Conservation (phyloP, 2,797 vertebrate species). For the Tinamus major region DNA sequence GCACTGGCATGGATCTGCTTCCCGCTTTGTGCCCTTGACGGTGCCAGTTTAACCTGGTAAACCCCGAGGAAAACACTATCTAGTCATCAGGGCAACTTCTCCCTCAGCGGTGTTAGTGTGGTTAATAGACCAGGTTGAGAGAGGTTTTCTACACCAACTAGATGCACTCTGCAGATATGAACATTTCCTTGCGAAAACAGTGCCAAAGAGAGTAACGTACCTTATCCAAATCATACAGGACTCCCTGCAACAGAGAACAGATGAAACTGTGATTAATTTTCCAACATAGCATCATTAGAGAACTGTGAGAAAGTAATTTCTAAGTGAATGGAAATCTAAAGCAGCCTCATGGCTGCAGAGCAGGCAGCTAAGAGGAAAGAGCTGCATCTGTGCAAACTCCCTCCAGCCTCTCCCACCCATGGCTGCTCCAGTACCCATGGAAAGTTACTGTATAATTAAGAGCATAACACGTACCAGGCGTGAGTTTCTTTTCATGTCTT, state of each 20-base stretch:
- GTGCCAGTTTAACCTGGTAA: background rate
- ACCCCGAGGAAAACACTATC: background rate
- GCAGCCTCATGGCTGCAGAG: background rate
- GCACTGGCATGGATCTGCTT: background rate
- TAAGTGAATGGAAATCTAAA: background rate
- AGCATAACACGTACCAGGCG: conserved; percentile 87
- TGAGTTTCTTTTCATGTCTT: conserved; percentile 98
- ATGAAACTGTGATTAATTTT: conserved; percentile 28
- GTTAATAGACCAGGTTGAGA: background rate
- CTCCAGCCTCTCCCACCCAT: background rate
- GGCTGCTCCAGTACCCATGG: background rate
- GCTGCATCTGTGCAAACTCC: background rate
- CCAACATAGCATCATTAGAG: background rate
- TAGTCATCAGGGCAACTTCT: background rate
- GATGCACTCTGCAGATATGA: rapidly evolving
- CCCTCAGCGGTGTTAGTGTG: background rate
- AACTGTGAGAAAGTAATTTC: background rate
- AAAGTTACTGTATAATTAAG: background rate
- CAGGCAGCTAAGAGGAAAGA: background rate
- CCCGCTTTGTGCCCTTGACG: background rate
- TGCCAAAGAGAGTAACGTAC: conserved; percentile 77
- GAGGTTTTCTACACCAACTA: background rate
- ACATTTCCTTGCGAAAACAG: background rate
- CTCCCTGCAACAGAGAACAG: conserved; percentile 85
- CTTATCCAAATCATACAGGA: conserved; percentile 98